Base-by-base conservation (phyloP, 2,888 invertebrate genomes). In the Pristionchus arcanus region DNA sequence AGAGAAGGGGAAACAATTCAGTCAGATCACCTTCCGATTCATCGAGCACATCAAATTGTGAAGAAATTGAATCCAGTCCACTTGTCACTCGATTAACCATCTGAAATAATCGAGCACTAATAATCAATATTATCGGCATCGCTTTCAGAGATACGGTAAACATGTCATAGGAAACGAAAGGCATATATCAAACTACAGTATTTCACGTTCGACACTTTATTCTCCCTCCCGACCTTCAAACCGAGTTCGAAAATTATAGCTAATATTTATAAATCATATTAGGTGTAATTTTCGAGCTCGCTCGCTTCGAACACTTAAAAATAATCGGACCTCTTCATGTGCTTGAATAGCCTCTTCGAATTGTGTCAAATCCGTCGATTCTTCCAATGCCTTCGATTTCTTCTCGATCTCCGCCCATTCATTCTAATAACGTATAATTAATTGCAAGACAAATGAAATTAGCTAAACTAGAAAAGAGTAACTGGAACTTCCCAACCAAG, bases 401-500 rank as follows among this genome's bases (percentile, higher is more conserved):
- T 83, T 83, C 53, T 83, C 83, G 53, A 49, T 53, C 28, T 83
- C 83, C 28, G 83, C 42, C 83, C 49, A 53, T 28, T 83, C 83
- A 42, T 49, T 83, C 83, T 83, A 34, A 83, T 21, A 49, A 83
- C 16, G 25, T 31, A 34, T 5, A 85, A 19, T 34, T 21, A 13
- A 34, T 85, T 21, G 34, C 11, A 28, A 59, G 25, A 49, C n/a
- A 19, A n/a, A 25, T 34, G 63, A 37, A 59, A 49, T 49, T 9
- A 13, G 42, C 42, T 49, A 49, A 49, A 49, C 42, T 49, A 49
- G 42, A 49, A 13, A 49, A 49, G 9, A 49, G 11, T 49, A 49
- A 49, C 9, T 11, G 42, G 42, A 49, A 49, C n/a, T n/a, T n/a
- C n/a, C n/a, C n/a, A n/a, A 21, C 4, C 59, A 19, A 5, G 5